phyloP scores from a whole-genome alignment of 1,140 invertebrate species.

The Drosophila varians region DNA sequence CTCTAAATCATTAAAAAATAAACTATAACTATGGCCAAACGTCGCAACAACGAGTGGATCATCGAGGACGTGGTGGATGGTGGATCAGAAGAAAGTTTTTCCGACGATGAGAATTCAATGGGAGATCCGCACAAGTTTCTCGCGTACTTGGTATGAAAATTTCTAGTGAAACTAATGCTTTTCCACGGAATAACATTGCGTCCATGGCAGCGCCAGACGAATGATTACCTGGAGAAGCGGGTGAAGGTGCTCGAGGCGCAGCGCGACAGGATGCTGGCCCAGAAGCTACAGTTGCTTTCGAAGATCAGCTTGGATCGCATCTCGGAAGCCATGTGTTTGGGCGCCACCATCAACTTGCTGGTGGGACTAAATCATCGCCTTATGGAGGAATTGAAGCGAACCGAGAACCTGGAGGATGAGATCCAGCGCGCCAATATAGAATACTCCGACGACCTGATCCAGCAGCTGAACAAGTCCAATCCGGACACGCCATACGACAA shows the following conservation, averaged over 20 bases:
- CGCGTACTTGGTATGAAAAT: neutral
- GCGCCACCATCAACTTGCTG: neutral
- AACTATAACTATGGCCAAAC: neutral
- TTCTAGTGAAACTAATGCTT: neutral
- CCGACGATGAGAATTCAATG: neutral
- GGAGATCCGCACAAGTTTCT: neutral
- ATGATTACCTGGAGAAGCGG: neutral
- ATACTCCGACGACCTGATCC: neutral
- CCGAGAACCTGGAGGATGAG: neutral
- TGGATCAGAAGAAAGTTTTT: neutral
- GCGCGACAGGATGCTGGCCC: neutral
- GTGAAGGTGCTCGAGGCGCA: neutral
- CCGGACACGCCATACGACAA: neutral
- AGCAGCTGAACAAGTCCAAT: neutral
- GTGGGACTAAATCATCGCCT: neutral
- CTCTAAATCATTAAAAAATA: neutral
- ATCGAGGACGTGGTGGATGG: neutral
- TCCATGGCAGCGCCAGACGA: neutral
- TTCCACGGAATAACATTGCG: neutral
- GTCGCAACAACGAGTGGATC: neutral
- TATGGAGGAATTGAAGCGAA: neutral
- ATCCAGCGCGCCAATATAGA: no score
- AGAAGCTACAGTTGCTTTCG: neutral
- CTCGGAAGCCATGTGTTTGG: neutral
- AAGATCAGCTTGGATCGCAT: neutral